A percentile compares a stretch with the other conserved stretches of the same genome.
phyloP scores from a whole-genome alignment of 2,113 vertebrate genomes.

The Saguinus midas region DNA sequence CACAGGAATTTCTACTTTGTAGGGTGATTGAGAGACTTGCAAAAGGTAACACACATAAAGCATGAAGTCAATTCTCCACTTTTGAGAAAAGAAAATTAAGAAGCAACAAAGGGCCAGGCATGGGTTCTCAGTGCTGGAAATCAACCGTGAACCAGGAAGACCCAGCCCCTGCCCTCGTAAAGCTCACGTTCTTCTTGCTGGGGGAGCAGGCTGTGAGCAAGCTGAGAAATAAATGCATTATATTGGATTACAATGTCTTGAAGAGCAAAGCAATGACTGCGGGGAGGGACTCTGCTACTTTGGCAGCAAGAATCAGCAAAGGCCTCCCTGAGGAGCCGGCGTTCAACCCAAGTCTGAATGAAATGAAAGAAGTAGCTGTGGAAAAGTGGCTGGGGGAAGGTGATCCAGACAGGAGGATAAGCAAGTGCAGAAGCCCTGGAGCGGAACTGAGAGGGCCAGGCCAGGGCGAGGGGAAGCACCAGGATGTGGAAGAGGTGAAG shows the following conservation, averaged over 20 bases:
- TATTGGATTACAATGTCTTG: not conserved
- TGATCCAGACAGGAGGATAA: not conserved
- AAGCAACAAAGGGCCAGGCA: rapidly evolving
- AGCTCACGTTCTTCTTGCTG: not conserved
- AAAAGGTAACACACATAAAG: not conserved
- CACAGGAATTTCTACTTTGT: not conserved
- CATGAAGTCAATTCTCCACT: too few relatives aligned
- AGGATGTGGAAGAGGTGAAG: rapidly evolving
- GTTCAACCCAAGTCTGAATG: not conserved
- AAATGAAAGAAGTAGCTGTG: rapidly evolving
- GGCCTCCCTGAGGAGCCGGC: not conserved
- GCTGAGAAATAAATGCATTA: not conserved
- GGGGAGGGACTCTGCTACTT: rapidly evolving
- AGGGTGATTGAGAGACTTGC: not conserved
- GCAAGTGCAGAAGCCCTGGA: not conserved
- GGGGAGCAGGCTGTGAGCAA: not conserved
- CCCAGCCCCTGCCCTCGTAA: too few relatives aligned
- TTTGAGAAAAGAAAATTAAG: not conserved
- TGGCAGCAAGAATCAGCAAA: not conserved
- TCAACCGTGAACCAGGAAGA: not conserved
- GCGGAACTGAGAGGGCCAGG: not conserved
- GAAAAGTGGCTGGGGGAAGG: not conserved
- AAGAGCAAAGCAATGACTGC: not conserved
- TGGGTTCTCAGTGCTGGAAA: not conserved
- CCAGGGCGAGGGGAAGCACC: rapidly evolving